Percentiles rank a stretch among this genome's conserved stretches.
phyloP scores from a whole-genome alignment of 2,888 invertebrate genomes.

The Hypomecis atomaria region DNA sequence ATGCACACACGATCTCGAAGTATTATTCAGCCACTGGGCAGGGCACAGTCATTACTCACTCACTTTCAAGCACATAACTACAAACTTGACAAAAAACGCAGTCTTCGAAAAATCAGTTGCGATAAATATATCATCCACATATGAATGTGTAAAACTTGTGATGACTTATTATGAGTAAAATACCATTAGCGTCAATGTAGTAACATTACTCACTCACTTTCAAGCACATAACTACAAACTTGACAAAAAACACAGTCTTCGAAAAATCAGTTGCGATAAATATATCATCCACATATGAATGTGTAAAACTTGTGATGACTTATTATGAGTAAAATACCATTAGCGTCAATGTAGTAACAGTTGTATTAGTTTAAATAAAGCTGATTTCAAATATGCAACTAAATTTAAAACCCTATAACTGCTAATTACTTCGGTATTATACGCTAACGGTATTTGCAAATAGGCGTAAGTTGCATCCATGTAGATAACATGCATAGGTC shows the following conservation, averaged over 20 bases:
- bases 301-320: not conserved
- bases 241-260: too few relatives aligned
- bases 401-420: too few relatives aligned
- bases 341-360: not conserved
- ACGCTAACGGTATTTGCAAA: not conserved
- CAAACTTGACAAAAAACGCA: too few relatives aligned
- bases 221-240: too few relatives aligned
- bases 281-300: constrained; percentile 14
- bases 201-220: not conserved
- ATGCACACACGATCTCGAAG: constrained; percentile 87
- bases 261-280: not conserved
- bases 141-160: not conserved
- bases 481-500: not conserved
- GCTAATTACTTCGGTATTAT: not conserved
- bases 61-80: constrained; percentile 38
- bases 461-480: not conserved
- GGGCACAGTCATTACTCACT: constrained; percentile 57
- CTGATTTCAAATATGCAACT: too few relatives aligned
- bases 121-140: constrained; percentile 14
- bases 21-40: constrained; percentile 97
- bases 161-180: not conserved
- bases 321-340: not conserved
- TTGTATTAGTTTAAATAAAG: not conserved
- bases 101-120: not conserved
- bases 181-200: not conserved